These are phyloP conservation scores for Cyanistes caeruleus DNA, from an alignment of 2,113 vertebrate species.

Conservation along the genomic window DNA sequence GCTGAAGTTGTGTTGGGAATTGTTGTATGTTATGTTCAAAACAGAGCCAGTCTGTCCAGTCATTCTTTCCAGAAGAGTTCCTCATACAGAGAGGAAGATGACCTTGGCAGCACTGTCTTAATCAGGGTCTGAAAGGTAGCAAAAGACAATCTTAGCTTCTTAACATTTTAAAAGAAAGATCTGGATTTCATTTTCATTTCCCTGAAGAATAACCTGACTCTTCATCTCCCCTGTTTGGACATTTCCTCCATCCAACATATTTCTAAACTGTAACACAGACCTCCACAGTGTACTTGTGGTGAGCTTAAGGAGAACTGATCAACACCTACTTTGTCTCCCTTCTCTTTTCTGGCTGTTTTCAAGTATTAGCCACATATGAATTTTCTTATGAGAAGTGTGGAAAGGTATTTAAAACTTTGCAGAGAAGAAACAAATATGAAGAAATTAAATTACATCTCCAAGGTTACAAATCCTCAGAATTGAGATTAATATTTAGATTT, in stretches of 20 bases:
- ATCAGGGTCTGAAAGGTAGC: not conserved
- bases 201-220: not conserved
- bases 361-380: not conserved
- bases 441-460: not conserved
- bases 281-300: not conserved
- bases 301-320: not conserved
- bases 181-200: not conserved
- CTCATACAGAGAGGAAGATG: not conserved
- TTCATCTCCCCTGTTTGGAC: not conserved
- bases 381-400: not conserved
- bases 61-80: not conserved
- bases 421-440: not conserved
- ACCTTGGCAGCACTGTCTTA: not conserved
- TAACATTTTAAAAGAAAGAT: not conserved
- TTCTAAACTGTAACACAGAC: not conserved
- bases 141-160: not conserved
- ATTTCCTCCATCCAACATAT: not conserved
- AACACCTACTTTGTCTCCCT: not conserved
- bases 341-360: not conserved
- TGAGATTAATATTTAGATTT: not conserved
- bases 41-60: not conserved
- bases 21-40: not conserved
- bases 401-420: not conserved
- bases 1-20: not conserved
- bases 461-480: not conserved